phyloP scores from a whole-genome alignment of 2,113 vertebrate species.

The Elanus axillaris region DNA sequence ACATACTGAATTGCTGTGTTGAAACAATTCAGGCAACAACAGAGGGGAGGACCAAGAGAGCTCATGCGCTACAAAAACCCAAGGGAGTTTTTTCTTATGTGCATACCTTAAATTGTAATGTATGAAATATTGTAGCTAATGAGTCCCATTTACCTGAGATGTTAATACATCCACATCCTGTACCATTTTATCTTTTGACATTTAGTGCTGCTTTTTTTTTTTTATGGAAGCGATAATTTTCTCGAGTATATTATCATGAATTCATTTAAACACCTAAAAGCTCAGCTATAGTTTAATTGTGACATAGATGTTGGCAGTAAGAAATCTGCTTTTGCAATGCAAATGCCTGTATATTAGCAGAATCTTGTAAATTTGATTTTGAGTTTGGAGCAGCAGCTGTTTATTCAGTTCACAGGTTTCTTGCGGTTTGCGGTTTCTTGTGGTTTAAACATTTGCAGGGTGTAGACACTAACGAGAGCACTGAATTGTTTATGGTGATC shows the following conservation, averaged over 20 bases:
- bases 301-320: neutral
- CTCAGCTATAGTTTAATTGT: slow-evolving; percentile 17
- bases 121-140: slow-evolving; percentile 56
- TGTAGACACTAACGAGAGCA: slow-evolving; percentile 52
- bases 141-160: slow-evolving; percentile 39
- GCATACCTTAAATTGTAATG: slow-evolving; percentile 23
- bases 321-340: slow-evolving; percentile 52
- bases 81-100: slow-evolving; percentile 34
- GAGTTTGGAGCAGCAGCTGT: slow-evolving; percentile 52
- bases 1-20: neutral
- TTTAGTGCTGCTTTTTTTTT: neutral
- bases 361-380: slow-evolving; percentile 31
- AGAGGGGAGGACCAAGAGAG: neutral
- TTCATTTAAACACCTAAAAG: slow-evolving; percentile 45
- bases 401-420: slow-evolving; percentile 66
- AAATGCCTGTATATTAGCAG: slow-evolving; percentile 47
- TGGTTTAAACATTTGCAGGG: slow-evolving; percentile 64
- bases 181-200: slow-evolving; percentile 42
- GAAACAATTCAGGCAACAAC: neutral
- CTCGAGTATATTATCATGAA: neutral
- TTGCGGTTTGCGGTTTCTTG: slow-evolving; percentile 66
- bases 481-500: slow-evolving; percentile 60
- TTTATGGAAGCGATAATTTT: slow-evolving; percentile 8
- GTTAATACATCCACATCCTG: slow-evolving; percentile 60
- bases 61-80: neutral